These are phyloP conservation scores for Trichomalopsis sarcophagae DNA, from an alignment of 1,140 invertebrate species.

Conservation along the genomic window DNA sequence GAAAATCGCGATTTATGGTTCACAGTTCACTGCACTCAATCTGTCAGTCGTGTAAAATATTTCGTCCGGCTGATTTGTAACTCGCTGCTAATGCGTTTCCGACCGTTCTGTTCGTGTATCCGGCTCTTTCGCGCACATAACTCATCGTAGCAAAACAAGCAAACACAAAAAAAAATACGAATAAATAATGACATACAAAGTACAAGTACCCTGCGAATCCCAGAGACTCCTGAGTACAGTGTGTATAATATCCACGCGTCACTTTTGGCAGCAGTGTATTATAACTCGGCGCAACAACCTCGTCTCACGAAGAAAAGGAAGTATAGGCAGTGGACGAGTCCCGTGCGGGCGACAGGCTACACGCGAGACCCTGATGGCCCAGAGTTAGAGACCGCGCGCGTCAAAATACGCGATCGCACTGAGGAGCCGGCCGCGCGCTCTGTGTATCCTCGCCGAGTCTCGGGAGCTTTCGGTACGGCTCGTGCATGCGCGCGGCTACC, in stretches of 20 bases:
- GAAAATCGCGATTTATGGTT: constrained; percentile 11
- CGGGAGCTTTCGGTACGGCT: background rate
- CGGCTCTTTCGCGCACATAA: no score
- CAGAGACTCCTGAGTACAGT: no score
- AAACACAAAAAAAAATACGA: background rate
- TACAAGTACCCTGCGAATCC: no score
- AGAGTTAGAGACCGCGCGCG: constrained; percentile 61
- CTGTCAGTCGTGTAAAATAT: background rate
- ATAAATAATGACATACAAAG: background rate
- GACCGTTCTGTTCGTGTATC: no score
- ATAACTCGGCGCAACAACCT: background rate
- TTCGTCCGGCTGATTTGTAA: background rate
- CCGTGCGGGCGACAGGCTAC: background rate
- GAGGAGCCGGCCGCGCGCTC: constrained; percentile 56
- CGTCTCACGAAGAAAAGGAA: background rate
- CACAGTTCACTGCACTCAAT: constrained; percentile 13
- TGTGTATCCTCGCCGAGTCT: background rate
- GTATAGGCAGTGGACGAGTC: background rate
- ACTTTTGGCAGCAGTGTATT: background rate
- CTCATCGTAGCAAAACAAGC: background rate
- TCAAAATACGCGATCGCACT: constrained; percentile 69
- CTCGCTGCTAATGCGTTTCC: background rate
- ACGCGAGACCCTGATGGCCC: background rate
- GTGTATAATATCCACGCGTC: background rate
- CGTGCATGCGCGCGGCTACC: constrained; percentile 11